A percentile compares a stretch with the other conserved stretches of the same genome.
These are phyloP conservation scores for Micoletzkya japonica DNA, from an alignment of 2,888 invertebrate species.

Conservation along the genomic window DNA sequence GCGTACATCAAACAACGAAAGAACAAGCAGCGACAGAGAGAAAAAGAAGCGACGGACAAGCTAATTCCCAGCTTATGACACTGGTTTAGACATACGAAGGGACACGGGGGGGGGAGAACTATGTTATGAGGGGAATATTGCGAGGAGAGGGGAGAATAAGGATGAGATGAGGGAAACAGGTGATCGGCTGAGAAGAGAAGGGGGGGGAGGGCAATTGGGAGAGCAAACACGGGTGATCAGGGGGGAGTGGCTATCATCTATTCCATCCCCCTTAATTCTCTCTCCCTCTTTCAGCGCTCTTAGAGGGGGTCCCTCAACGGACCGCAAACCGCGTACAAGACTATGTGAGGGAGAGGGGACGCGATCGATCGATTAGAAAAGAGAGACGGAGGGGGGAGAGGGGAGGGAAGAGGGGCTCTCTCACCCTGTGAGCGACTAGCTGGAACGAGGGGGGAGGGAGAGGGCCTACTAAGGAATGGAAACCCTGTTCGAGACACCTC, in stretches of 20 bases:
- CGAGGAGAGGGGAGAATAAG: constrained; percentile 8
- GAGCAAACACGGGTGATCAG: constrained; percentile 15
- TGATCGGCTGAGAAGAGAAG: constrained; percentile 4
- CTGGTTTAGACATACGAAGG: too few species aligned
- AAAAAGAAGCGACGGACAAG: neutral
- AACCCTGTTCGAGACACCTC: too few species aligned
- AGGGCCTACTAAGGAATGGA: too few species aligned
- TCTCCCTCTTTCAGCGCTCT: too few species aligned
- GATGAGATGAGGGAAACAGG: constrained; percentile 1
- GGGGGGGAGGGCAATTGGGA: constrained; percentile 1
- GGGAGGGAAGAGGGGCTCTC: neutral
- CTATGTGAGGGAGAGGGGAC: neutral
- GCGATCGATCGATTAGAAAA: constrained; percentile 22
- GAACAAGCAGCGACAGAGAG: neutral
- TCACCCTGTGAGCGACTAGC: neutral
- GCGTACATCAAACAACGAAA: too few species aligned
- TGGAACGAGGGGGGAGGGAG: too few species aligned
- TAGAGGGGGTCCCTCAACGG: too few species aligned
- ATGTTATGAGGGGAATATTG: too few species aligned
- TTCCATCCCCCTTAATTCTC: too few species aligned
- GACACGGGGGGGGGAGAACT: too few species aligned
- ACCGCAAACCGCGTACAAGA: too few species aligned
- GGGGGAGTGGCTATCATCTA: neutral
- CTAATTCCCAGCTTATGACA: too few species aligned
- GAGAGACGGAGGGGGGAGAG: neutral